Evolutionary conservation across 2,113 vertebrate species (phyloP).

Genomic region (Tenebrosternarchus preto): DNA sequence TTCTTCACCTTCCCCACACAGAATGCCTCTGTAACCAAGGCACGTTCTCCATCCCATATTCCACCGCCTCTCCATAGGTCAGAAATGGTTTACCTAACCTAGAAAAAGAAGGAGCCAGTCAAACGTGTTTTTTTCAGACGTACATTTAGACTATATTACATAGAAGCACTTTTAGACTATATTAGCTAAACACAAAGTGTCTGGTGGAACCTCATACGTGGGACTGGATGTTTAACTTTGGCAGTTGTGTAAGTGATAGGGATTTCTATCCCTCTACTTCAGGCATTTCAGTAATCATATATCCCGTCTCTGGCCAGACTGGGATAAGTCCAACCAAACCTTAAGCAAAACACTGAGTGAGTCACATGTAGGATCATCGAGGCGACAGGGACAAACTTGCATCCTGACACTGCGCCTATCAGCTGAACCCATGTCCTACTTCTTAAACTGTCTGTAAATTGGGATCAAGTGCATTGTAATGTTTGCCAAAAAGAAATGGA

Average conservation of each 20-base stretch:
- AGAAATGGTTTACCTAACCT: constrained; percentile 85
- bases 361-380: no score
- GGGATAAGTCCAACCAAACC: not conserved
- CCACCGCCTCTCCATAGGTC: constrained; percentile 85
- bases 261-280: no score
- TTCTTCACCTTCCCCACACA: constrained; percentile 84
- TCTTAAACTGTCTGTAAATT: no score
- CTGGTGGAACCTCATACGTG: no score
- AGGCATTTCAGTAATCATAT: no score
- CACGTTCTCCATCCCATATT: constrained; percentile 84
- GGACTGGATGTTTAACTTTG: not conserved
- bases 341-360: no score
- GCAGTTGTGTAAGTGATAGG: no score
- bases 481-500: no score
- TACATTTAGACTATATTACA: not conserved
- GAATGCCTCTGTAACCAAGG: constrained; percentile 83
- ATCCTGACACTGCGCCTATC: no score
- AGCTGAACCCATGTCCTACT: no score
- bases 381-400: no score
- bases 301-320: not conserved
- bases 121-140: not conserved
- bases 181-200: not conserved
- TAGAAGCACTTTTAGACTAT: not conserved
- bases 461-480: no score
- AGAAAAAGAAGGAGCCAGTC: not conserved